Percentiles rank a stretch among this genome's conserved stretches.
These are phyloP conservation scores for Lochmaea capreae DNA, from an alignment of 2,888 invertebrate species.

Conservation along the genomic window DNA sequence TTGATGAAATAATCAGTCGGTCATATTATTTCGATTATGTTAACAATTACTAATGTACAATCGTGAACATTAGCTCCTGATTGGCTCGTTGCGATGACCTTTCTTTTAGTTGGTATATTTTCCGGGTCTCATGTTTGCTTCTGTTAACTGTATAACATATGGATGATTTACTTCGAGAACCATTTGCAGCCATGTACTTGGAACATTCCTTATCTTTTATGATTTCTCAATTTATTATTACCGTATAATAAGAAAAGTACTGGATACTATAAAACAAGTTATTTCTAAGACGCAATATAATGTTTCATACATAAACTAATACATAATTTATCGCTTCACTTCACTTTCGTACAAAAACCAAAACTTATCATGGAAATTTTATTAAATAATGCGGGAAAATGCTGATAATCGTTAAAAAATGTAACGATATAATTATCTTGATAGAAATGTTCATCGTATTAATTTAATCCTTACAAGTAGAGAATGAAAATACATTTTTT, in stretches of 20 bases:
- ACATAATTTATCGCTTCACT: not conserved
- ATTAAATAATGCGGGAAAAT: not conserved
- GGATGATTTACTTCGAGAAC: not conserved
- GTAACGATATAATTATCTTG: not conserved
- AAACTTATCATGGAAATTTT: not conserved
- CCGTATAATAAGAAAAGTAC: not conserved
- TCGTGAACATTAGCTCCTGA: too few species aligned
- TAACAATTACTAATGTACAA: too few species aligned
- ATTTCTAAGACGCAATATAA: not conserved
- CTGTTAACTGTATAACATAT: too few species aligned
- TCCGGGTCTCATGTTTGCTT: too few species aligned
- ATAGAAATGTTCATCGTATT: constrained; percentile 3
- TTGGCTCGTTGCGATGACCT: too few species aligned
- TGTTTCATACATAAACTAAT: constrained; percentile 2
- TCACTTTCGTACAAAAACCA: not conserved
- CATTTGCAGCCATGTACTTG: not conserved
- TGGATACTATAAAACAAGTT: not conserved
- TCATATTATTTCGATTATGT: too few species aligned
- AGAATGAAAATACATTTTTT: not conserved
- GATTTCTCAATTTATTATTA: not conserved
- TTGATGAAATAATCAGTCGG: too few species aligned
- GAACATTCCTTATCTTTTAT: not conserved
- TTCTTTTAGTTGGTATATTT: too few species aligned
- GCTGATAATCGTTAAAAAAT: not conserved
- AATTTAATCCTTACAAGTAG: not conserved